Base-by-base conservation (phyloP, 2,888 invertebrate species). In the Chrysotoxum bicinctum region DNA sequence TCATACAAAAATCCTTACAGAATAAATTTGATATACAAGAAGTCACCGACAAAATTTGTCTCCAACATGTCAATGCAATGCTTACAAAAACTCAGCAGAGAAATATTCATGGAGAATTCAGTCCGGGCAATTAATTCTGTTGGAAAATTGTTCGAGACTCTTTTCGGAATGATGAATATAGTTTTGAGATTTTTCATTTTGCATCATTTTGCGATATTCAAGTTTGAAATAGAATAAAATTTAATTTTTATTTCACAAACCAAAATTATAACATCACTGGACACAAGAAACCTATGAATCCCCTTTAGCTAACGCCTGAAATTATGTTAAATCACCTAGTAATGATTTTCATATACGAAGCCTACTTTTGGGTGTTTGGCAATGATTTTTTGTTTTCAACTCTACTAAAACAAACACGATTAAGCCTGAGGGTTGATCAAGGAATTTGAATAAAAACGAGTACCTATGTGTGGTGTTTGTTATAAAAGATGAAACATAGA, bases 241-340 rank as follows among this genome's bases (percentile, higher is more conserved):
- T 26, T 26, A 26, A 26, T 26, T 26, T 32, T 9, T 32, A 7
- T 12, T 35, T 35, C 32, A 35, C 14, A 23, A 37, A 14, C 3
- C 7, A 40, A 37, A 40, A n/a, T 9, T 60, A 64, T 64, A 64
- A 45, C 64, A 45, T 30, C 64, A 45, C 64, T 64, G 64, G 3
- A 14, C 5, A 6, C 9, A n/a, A 23, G 26, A 40, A 40, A 60
- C 14, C 19, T 35, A 30, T 16, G 4, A 2, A 10, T 9, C 9
- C 7, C 37, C 7, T 40, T 60, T 3, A 23, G 4, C 5, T n/a
- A 3, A 35, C 72, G 76, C 80, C 81, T 81, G 45, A 77, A 85
- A 73, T 85, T 81, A 85, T 85, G 73, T 64, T 68, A 76, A 77
- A 73, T 81, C 73, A 80, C 72, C 72, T 76, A 23, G 35, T 68